phyloP scores from a whole-genome alignment of 2,888 invertebrate species.

The Callyntrura sp. region DNA sequence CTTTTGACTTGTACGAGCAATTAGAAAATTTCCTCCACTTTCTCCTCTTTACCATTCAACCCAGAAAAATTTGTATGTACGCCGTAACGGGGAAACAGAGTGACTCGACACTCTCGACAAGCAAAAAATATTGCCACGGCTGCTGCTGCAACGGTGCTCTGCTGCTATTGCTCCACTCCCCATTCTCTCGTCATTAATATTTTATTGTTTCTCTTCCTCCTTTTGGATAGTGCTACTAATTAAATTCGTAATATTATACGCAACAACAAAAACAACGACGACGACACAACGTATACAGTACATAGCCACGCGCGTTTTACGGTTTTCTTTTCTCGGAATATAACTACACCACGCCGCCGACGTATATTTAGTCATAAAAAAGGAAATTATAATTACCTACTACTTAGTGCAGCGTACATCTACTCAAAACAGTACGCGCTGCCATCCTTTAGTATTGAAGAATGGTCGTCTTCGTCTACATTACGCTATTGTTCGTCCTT shows the following conservation, averaged over 20 bases:
- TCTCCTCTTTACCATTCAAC: slow-evolving; percentile 1
- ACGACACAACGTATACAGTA: neutral
- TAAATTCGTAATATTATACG: neutral
- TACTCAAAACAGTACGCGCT: slow-evolving; percentile 40
- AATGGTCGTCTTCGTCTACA: slow-evolving; percentile 83
- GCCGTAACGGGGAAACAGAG: neutral
- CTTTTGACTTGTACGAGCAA: slow-evolving; percentile 2
- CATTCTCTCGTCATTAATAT: neutral
- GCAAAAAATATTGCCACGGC: neutral
- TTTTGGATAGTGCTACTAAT: slow-evolving; percentile 23
- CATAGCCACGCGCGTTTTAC: neutral
- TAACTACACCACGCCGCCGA: neutral
- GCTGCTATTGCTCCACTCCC: neutral
- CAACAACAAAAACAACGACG: too few relatives aligned
- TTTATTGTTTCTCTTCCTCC: neutral
- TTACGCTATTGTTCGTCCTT: slow-evolving; percentile 83
- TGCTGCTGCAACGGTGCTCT: too few relatives aligned
- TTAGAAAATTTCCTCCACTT: neutral
- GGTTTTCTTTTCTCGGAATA: neutral
- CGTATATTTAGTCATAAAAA: neutral
- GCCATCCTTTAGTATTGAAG: slow-evolving; percentile 75
- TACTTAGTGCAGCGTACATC: slow-evolving; percentile 51
- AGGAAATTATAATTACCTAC: neutral
- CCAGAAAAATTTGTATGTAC: neutral
- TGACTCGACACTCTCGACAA: neutral